Percentiles rank a stretch among this genome's conserved stretches.
phyloP scores from a whole-genome alignment of 2,888 invertebrate species.

The Callyntrura sp. region DNA sequence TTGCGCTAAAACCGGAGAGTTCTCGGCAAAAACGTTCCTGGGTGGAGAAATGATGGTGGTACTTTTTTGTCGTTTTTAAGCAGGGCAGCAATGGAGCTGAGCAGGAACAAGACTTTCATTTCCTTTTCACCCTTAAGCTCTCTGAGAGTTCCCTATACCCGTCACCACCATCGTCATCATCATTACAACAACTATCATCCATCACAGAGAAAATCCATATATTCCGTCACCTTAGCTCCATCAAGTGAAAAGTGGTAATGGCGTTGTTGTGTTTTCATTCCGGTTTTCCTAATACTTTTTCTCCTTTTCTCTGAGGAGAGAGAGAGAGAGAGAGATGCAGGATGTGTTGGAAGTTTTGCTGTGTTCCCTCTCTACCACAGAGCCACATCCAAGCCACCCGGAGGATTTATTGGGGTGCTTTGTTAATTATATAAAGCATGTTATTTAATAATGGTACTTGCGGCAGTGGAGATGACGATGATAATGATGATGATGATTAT shows the following conservation, averaged over 20 bases:
- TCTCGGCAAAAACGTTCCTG: background rate
- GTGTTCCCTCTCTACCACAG: background rate
- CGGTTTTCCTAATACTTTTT: slow-evolving; percentile 19
- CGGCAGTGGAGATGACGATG: background rate
- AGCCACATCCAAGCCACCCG: slow-evolving; percentile 1
- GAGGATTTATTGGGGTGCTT: slow-evolving; percentile 33
- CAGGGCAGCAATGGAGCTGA: background rate
- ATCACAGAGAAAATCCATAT: background rate
- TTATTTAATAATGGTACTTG: slow-evolving; percentile 36
- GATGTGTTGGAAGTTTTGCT: no score
- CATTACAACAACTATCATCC: background rate
- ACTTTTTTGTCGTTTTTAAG: background rate
- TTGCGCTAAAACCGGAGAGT: background rate
- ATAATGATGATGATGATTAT: slow-evolving; percentile 17
- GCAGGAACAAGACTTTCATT: background rate
- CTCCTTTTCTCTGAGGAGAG: no score
- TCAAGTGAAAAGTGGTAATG: slow-evolving; percentile 45
- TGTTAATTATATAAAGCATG: slow-evolving; percentile 7
- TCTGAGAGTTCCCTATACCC: background rate
- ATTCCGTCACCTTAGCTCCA: background rate
- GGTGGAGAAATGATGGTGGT: background rate
- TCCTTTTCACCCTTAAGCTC: background rate
- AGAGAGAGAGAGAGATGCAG: no score
- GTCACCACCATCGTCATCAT: background rate
- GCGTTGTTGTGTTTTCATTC: slow-evolving; percentile 11